phyloP scores from a whole-genome alignment of 30 jellyfish, hydroid and myxozoan species.

The Mastigias papua region DNA sequence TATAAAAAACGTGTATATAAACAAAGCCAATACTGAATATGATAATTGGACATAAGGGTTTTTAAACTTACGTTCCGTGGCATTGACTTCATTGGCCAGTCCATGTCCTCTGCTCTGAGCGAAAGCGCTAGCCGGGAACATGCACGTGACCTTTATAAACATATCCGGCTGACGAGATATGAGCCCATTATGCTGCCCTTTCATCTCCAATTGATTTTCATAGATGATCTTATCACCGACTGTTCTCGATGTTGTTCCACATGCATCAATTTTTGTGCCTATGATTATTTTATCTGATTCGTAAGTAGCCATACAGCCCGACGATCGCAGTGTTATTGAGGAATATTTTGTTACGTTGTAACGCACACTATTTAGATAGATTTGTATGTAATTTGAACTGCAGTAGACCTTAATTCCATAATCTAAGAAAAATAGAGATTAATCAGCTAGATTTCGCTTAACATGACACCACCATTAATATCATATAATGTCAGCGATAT shows the following conservation, averaged over 20 bases:
- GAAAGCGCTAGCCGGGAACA: neutral
- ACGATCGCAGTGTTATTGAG: slow-evolving; percentile 13
- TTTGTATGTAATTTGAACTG: slow-evolving; percentile 50
- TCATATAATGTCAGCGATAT: too few species aligned
- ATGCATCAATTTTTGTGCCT: slow-evolving; percentile 49
- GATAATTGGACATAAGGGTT: neutral
- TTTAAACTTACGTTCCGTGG: slow-evolving; percentile 61
- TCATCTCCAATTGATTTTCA: slow-evolving; percentile 41
- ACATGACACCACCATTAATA: too few species aligned
- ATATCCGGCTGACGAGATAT: slow-evolving; percentile 19
- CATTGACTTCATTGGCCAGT: slow-evolving; percentile 31
- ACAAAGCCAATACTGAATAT: too few species aligned
- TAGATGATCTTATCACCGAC: neutral
- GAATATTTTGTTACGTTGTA: slow-evolving; percentile 18
- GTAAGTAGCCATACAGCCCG: slow-evolving; percentile 16
- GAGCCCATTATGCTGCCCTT: neutral
- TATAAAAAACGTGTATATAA: neutral
- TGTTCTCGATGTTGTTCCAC: slow-evolving; percentile 26
- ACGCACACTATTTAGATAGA: slow-evolving; percentile 29
- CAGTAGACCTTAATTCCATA: slow-evolving; percentile 28
- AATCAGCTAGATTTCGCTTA: too few species aligned
- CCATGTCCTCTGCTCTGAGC: slow-evolving; percentile 7
- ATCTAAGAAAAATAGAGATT: neutral
- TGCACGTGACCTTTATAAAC: slow-evolving; percentile 22
- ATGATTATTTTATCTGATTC: slow-evolving; percentile 12